Base-by-base conservation (phyloP, 2,113 vertebrate genomes). In the Eolophus roseicapilla region DNA sequence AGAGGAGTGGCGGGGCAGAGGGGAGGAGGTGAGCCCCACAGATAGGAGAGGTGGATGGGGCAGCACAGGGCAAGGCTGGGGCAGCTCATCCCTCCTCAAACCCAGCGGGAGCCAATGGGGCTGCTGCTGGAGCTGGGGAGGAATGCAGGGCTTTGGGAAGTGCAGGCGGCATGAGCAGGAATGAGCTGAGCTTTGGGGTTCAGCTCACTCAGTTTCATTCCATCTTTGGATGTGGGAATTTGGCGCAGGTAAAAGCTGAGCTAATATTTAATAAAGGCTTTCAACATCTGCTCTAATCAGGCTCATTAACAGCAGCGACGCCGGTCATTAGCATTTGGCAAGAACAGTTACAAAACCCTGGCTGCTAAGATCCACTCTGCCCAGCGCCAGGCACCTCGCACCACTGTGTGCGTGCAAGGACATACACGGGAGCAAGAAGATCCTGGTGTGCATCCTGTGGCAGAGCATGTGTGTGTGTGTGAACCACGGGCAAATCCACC, bases 261-360 rank as follows among this genome's bases (percentile, higher is more conserved):
- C 92, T 96, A 95, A 88, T 94, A 28, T 94, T 94, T 95, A 94
- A 88, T 93, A 88, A 92, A 92, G 29, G 73, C 86, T 97, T 95
- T 95, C 92, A 68, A 91, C 96, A 93, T 78, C 92, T 67, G 86
- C 60, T 31, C 70, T 92, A 88, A 94, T 95, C 43, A 0, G 29
- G 74, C 84, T 95, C 50, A 67, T 93, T 96, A 92, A 92, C 81
- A 62, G 83, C 76, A 7, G 31, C 35, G 92, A 88, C 64, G 21
- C 63, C 1, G 20, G 31, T 90, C 91, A 81, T 96, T 92, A 95
- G 67, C 2, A 6, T 89, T 92, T 63, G 83, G 86, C 80, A 75
- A 83, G 79, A 65, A 70, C 79, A 93, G 71, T 95, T 96, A 95
- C 94, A 88, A 94, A 97, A 92, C 46, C 4, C 63, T 0, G 14